Evolutionary conservation across 2,888 invertebrate species (phyloP).

Genomic region (Drosophila kuntzei): DNA sequence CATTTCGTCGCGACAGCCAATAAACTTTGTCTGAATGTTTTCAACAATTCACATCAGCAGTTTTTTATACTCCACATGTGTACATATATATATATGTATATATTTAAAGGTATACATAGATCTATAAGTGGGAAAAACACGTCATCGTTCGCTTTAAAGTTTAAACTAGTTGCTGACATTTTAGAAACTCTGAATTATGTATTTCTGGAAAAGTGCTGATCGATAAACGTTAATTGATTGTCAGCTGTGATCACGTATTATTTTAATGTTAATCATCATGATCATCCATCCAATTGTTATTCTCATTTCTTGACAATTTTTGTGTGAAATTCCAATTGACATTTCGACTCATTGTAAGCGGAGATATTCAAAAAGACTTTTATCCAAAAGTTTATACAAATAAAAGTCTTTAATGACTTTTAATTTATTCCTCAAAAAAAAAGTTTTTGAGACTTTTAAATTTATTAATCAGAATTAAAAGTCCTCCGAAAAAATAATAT

Average conservation of each 20-base stretch:
- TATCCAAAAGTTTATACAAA: too few species aligned
- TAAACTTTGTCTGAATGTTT: slow-evolving; percentile 60
- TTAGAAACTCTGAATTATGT: slow-evolving; percentile 34
- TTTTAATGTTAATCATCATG: slow-evolving; percentile 18
- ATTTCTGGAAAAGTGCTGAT: slow-evolving; percentile 14
- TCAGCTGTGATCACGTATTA: slow-evolving; percentile 27
- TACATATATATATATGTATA: slow-evolving; percentile 4
- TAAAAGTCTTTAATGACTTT: too few species aligned
- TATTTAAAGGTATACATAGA: slow-evolving; percentile 13
- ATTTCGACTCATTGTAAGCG: too few species aligned
- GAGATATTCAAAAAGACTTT: too few species aligned
- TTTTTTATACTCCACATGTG: slow-evolving; percentile 18
- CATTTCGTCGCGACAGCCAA: slow-evolving; percentile 62
- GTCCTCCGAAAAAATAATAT: too few species aligned
- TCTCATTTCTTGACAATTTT: slow-evolving; percentile 53
- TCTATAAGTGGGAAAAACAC: slow-evolving; percentile 39
- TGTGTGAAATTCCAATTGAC: slow-evolving; percentile 66
- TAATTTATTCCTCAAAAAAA: too few species aligned
- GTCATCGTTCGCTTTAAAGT: slow-evolving; percentile 47
- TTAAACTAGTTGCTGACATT: slow-evolving; percentile 54
- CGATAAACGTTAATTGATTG: slow-evolving; percentile 19
- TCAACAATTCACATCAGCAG: slow-evolving; percentile 55
- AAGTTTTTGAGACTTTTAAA: too few species aligned
- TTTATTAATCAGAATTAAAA: too few species aligned
- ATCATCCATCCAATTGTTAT: slow-evolving; percentile 16